phyloP scores from a whole-genome alignment of 1,140 invertebrate genomes.

The Drosophila nigrodunni region DNA sequence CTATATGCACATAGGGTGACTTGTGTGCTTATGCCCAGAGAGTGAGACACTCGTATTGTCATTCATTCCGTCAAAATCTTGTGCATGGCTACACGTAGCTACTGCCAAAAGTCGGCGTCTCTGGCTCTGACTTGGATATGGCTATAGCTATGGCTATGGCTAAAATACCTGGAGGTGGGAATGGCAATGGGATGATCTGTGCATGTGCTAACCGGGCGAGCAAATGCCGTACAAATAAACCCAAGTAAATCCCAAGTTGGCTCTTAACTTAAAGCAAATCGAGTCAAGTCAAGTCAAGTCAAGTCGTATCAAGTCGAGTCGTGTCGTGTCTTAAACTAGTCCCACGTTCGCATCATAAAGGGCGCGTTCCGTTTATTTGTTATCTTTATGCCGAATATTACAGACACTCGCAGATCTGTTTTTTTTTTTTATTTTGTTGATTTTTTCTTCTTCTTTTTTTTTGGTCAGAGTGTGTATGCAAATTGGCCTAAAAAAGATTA shows the following conservation, averaged over 20 bases:
- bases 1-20: slow-evolving; percentile 9
- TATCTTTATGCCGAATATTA: slow-evolving; percentile 36
- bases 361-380: slow-evolving; percentile 18
- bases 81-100: slow-evolving; percentile 71
- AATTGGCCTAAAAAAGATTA: slow-evolving; percentile 34
- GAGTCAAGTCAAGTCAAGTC: slow-evolving; percentile 4
- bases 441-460: neutral
- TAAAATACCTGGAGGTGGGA: neutral
- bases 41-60: slow-evolving; percentile 43
- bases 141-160: neutral
- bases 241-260: slow-evolving; percentile 44
- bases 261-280: slow-evolving; percentile 10
- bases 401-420: neutral
- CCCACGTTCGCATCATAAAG: slow-evolving; percentile 36
- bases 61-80: slow-evolving; percentile 63
- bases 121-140: slow-evolving; percentile 5
- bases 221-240: slow-evolving; percentile 45
- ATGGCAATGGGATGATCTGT: slow-evolving; percentile 22
- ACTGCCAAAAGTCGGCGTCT: neutral
- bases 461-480: slow-evolving; percentile 48
- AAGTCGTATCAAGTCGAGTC: slow-evolving; percentile 13
- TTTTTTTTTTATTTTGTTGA: neutral
- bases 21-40: neutral
- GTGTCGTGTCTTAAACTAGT: slow-evolving; percentile 16
- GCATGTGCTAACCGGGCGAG: slow-evolving; percentile 29